Evolutionary conservation across 2,113 vertebrate species (phyloP).

Genomic region (Microtus pennsylvanicus): DNA sequence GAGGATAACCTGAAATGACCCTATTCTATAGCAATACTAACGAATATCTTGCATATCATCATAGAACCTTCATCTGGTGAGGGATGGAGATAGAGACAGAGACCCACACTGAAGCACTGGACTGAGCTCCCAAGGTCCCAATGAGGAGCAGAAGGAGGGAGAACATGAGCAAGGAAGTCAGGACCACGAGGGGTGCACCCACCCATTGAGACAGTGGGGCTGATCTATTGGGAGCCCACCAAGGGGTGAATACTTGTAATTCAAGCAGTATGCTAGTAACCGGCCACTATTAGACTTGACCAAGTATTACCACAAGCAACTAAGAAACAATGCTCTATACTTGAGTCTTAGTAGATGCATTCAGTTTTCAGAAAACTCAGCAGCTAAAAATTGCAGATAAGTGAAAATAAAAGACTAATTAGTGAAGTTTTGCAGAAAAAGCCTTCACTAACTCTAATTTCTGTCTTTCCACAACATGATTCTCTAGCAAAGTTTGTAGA

Average conservation of each 20-base stretch:
- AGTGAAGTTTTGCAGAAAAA: neutral
- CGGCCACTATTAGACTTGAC: constrained; percentile 46
- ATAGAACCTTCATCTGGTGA: too few species aligned
- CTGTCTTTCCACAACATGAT: neutral
- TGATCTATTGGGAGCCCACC: too few species aligned
- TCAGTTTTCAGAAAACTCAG: neutral
- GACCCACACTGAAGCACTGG: too few species aligned
- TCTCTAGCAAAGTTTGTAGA: neutral
- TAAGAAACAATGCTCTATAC: neutral
- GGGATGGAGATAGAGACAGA: too few species aligned
- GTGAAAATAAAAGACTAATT: neutral
- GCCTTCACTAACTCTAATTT: neutral
- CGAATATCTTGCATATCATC: too few species aligned
- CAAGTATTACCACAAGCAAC: neutral
- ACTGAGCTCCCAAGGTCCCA: too few species aligned
- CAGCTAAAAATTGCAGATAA: neutral
- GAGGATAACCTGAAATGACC: too few species aligned
- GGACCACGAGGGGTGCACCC: too few species aligned
- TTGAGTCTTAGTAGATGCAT: neutral
- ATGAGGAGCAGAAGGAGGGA: too few species aligned
- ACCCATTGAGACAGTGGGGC: too few species aligned
- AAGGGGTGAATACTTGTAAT: neutral
- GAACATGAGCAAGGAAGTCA: too few species aligned
- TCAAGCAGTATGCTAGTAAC: constrained; percentile 52
- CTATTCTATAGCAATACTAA: too few species aligned